Conservation (phyloP, 2,797 vertebrate species). For the Enteromius afrohamiltoni region DNA sequence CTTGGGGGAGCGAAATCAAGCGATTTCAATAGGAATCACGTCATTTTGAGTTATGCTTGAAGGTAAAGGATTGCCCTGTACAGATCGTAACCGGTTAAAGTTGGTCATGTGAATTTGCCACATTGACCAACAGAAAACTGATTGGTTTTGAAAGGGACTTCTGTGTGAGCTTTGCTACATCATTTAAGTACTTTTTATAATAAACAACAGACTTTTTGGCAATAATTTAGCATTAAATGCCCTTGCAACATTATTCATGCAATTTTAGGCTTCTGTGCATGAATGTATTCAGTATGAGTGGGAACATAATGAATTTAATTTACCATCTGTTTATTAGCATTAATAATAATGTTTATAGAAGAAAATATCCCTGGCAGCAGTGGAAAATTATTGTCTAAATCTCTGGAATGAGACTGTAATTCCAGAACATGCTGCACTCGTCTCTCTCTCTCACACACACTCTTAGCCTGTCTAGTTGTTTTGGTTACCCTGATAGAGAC, state of each 20-base stretch:
- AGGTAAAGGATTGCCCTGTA: not conserved
- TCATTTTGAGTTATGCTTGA: not conserved
- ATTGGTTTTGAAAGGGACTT: not conserved
- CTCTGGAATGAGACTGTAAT: constrained; percentile 3
- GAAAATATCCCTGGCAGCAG: not conserved
- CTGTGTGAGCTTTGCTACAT: not conserved
- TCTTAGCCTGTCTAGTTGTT: constrained; percentile 51
- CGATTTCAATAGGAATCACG: not conserved
- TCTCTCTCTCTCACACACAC: too few relatives aligned
- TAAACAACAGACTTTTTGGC: not conserved
- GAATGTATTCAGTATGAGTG: not conserved
- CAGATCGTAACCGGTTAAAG: not conserved
- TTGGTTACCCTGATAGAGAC: constrained; percentile 23
- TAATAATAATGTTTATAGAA: not conserved
- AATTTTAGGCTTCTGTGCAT: not conserved
- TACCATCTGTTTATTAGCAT: not conserved
- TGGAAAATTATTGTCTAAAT: not conserved
- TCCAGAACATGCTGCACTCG: not conserved
- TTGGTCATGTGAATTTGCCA: not conserved
- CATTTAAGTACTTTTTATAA: not conserved
- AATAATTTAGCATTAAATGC: not conserved
- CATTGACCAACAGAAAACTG: not conserved
- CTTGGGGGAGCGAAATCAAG: not conserved
- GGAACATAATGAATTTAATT: not conserved
- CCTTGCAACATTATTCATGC: not conserved